A percentile compares a stretch with the other conserved stretches of the same genome.
phyloP scores from a whole-genome alignment of 2,113 vertebrate genomes.

The Campylorhamphus procurvoides region DNA sequence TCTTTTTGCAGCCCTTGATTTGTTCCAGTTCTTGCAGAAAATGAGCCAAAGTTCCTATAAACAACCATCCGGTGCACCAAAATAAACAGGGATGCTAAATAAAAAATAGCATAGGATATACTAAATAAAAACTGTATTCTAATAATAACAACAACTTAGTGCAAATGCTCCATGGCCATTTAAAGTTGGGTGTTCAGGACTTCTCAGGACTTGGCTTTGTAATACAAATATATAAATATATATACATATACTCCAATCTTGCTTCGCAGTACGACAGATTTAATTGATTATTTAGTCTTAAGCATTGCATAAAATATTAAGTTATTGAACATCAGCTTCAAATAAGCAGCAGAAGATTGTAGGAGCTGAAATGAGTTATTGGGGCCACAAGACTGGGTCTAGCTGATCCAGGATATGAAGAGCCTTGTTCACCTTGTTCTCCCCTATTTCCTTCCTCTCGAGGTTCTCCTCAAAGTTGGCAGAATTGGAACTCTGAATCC shows the following conservation, averaged over 20 bases:
- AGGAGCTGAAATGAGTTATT: not conserved
- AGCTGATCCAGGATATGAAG: not conserved
- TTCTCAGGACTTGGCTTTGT: not conserved
- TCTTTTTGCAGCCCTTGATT: conserved; percentile 31
- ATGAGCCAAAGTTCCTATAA: conserved; percentile 44
- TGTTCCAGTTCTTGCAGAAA: conserved; percentile 42
- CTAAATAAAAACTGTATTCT: conserved; percentile 3
- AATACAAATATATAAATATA: not conserved
- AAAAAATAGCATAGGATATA: not conserved
- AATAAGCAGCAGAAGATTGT: not conserved
- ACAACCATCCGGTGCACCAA: not conserved
- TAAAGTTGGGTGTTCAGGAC: not conserved
- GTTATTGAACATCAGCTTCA: not conserved
- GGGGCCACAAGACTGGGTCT: not conserved
- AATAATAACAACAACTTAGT: not conserved
- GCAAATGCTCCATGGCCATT: not conserved
- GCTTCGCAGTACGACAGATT: not conserved
- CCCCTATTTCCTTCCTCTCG: not conserved
- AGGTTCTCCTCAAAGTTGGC: not conserved
- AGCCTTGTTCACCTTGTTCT: not conserved
- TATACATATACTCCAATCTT: not conserved
- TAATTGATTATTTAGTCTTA: not conserved
- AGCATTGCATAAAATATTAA: not conserved
- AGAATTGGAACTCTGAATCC: not conserved
- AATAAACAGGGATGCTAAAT: conserved; percentile 11